phyloP scores from a whole-genome alignment of 2,888 invertebrate genomes.

The Zeuzera pyrina region DNA sequence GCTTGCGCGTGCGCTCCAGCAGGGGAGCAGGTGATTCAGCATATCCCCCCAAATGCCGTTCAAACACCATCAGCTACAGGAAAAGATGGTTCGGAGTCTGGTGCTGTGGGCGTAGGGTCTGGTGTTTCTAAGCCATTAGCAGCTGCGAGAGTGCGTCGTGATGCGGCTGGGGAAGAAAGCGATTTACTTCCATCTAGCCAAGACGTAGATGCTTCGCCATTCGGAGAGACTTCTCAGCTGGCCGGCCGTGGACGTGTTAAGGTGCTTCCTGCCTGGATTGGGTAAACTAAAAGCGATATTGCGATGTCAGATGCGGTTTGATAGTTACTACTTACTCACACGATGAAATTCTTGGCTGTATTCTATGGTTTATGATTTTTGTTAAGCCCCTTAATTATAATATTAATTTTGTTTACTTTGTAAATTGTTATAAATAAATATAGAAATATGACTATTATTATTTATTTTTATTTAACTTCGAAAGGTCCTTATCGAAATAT shows the following conservation, averaged over 20 bases:
- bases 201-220: conserved; percentile 46
- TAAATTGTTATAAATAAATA: too few relatives aligned
- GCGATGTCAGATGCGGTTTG: too few relatives aligned
- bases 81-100: conserved; percentile 52
- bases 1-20: conserved; percentile 47
- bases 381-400: too few relatives aligned
- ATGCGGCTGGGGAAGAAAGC: conserved; percentile 45
- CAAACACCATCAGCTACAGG: conserved; percentile 62
- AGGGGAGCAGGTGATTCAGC: conserved; percentile 53
- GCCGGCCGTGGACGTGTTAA: conserved; percentile 49
- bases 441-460: too few relatives aligned
- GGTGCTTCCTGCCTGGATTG: conserved; percentile 58
- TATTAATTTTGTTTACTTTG: too few relatives aligned
- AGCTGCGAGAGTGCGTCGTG: conserved; percentile 35
- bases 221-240: conserved; percentile 42
- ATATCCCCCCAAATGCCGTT: conserved; percentile 50
- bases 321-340: too few relatives aligned
- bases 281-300: too few relatives aligned
- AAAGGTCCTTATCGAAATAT: too few relatives aligned
- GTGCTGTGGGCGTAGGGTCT: conserved; percentile 55
- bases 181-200: conserved; percentile 47
- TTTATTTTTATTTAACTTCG: too few relatives aligned
- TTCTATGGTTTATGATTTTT: too few relatives aligned
- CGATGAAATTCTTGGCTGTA: too few relatives aligned
- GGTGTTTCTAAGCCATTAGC: conserved; percentile 36